These are phyloP conservation scores for Sesamia inferens DNA, from an alignment of 2,888 invertebrate genomes.

Conservation along the genomic window DNA sequence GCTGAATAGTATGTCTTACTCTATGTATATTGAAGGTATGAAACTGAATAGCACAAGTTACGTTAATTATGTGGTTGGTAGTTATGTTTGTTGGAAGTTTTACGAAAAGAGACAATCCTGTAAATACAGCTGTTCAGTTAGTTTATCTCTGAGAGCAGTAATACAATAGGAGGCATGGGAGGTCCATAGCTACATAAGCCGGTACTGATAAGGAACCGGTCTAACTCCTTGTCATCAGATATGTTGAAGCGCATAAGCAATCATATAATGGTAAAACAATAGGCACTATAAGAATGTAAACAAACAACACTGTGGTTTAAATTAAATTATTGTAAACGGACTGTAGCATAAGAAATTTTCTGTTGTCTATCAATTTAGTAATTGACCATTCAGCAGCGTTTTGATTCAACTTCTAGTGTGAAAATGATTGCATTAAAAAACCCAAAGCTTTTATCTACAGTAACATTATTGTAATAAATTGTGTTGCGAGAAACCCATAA, in stretches of 20 bases:
- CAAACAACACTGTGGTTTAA: not conserved
- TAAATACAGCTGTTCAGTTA: not conserved
- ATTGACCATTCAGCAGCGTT: not conserved
- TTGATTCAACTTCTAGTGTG: not conserved
- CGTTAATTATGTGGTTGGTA: too few species aligned
- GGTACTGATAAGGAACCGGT: too few species aligned
- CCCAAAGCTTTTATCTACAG: not conserved
- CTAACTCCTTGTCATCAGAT: too few species aligned
- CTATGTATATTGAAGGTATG: too few species aligned
- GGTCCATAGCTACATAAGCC: too few species aligned
- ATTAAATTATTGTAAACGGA: not conserved
- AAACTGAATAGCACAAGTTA: not conserved
- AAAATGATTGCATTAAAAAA: not conserved
- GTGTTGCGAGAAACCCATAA: not conserved
- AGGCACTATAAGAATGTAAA: not conserved
- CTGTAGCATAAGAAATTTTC: not conserved
- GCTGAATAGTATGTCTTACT: too few species aligned
- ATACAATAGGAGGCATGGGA: too few species aligned
- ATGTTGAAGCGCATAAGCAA: too few species aligned
- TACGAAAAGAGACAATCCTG: not conserved
- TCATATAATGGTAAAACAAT: not conserved
- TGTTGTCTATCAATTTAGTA: not conserved
- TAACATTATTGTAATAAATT: not conserved
- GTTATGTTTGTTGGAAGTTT: too few species aligned
- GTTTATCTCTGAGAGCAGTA: not conserved